Conservation (phyloP, 2,113 vertebrate species). For the Hemichromis elongatus region DNA sequence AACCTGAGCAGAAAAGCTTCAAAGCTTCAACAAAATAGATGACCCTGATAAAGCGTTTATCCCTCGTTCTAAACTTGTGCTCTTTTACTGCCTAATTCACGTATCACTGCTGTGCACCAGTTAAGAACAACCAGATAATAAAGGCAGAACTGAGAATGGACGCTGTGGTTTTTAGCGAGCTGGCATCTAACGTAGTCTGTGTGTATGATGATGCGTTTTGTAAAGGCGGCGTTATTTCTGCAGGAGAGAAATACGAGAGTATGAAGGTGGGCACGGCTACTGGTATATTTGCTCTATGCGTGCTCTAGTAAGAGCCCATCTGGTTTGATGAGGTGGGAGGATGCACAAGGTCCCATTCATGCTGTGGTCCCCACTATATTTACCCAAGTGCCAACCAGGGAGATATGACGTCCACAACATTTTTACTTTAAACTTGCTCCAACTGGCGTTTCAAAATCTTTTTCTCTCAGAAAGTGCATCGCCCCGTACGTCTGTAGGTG, state of each 20-base stretch:
- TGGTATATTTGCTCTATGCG: constrained; percentile 46
- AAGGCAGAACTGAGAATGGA: background rate
- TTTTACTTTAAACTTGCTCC: constrained; percentile 40
- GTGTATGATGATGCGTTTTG: constrained; percentile 36
- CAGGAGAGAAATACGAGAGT: constrained; percentile 4
- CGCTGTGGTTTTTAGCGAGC: background rate
- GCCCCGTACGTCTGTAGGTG: background rate
- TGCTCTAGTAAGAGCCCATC: constrained; percentile 45
- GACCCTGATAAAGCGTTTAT: background rate
- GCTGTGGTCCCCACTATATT: constrained; percentile 43
- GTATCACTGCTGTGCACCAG: background rate
- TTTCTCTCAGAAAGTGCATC: background rate
- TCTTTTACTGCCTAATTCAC: background rate
- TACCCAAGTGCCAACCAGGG: constrained; percentile 39
- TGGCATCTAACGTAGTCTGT: background rate
- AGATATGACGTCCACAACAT: constrained; percentile 47
- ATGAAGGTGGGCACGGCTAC: constrained; percentile 26
- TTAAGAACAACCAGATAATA: background rate
- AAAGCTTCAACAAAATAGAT: background rate
- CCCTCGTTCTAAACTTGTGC: background rate
- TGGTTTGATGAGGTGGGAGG: constrained; percentile 42
- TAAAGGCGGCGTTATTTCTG: constrained; percentile 41
- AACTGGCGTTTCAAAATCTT: background rate
- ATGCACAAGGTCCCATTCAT: constrained; percentile 68
- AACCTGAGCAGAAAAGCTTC: constrained; percentile 38